phyloP scores from a whole-genome alignment of 1,140 invertebrate genomes.

The Zaprionus tsacasi region DNA sequence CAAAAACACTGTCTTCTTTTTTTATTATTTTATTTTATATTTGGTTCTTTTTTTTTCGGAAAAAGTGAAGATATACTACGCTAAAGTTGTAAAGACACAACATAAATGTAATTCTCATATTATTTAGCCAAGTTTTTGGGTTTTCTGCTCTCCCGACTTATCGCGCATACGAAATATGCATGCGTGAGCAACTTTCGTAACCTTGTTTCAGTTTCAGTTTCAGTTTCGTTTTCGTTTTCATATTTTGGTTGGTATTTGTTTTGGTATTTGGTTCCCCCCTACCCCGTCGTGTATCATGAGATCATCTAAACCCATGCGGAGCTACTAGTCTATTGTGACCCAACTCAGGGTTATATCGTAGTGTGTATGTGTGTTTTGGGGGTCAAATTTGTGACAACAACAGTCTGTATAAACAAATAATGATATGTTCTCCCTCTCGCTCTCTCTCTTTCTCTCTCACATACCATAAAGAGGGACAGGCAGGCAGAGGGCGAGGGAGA shows the following conservation, averaged over 20 bases:
- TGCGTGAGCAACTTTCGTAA: slow-evolving; percentile 7
- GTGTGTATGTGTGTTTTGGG: slow-evolving; percentile 44
- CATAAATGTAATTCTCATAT: neutral
- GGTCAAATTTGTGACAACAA: slow-evolving; percentile 58
- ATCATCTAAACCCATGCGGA: slow-evolving; percentile 30
- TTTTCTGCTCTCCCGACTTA: neutral
- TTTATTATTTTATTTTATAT: neutral
- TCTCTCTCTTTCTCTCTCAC: neutral
- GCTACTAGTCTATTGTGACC: slow-evolving; percentile 29
- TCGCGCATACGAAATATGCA: neutral
- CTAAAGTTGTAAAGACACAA: too few relatives aligned
- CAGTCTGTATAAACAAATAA: slow-evolving; percentile 4
- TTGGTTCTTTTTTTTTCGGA: neutral
- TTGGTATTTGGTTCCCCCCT: slow-evolving; percentile 4
- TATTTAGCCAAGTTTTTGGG: neutral
- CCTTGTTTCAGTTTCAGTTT: neutral
- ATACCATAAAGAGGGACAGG: neutral
- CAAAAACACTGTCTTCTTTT: neutral
- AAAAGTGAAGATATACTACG: too few relatives aligned
- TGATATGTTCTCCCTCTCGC: neutral
- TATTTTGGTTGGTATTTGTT: neutral
- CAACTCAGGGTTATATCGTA: slow-evolving; percentile 39
- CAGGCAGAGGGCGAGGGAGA: too few relatives aligned
- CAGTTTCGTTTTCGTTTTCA: slow-evolving; percentile 10
- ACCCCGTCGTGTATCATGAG: neutral